Base-by-base conservation (phyloP, 2,888 invertebrate species). In the Dendrolimus pini region DNA sequence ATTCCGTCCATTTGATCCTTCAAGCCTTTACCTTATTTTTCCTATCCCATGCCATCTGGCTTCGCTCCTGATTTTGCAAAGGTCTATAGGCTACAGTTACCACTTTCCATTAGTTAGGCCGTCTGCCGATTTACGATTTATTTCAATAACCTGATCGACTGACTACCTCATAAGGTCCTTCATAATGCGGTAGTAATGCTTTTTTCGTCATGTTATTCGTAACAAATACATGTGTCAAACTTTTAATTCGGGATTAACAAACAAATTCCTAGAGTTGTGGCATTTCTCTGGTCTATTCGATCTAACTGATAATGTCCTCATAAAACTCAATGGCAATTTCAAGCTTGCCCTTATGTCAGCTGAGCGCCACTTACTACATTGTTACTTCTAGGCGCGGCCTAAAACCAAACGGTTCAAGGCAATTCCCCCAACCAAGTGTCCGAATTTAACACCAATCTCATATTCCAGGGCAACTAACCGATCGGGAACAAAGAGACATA, bases 391-490 rank as follows among this genome's bases (percentile, higher is more conserved):
- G 12, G 1, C 1, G 58, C 61, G 12, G 62, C 58, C 65, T 57
- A n/a, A 65, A 53, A 2, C 66, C 64, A 14, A 67, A 58, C 52
- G 63, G 41, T 7, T 63, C 62, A 1, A 56, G 63, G 62, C 8
- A 66, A 30, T 42, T 65, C 63, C 8, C 58, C 56, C 0, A 57
- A 30, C 67, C 66, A 66, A 9, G 41, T 55, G 13, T 53, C 58
- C 3, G 56, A 42, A 18, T 57, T 41, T 41, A 62, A 41, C 2
- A 30, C 30, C 30, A 30, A 30, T 47, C 47, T 12, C 52, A 56
- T 60, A 52, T 72, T 70, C 9, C 75, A 94, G 94, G 97, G 97
- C 93, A 96, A 86, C 82, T 97, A 59, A 94, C 95, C 55, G 96
- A 96, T 78, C 93, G 94, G 66, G 95, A 95, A 60, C 94, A 95